phyloP scores from a whole-genome alignment of 2,113 vertebrate species.

The Potamarius usumacintae region DNA sequence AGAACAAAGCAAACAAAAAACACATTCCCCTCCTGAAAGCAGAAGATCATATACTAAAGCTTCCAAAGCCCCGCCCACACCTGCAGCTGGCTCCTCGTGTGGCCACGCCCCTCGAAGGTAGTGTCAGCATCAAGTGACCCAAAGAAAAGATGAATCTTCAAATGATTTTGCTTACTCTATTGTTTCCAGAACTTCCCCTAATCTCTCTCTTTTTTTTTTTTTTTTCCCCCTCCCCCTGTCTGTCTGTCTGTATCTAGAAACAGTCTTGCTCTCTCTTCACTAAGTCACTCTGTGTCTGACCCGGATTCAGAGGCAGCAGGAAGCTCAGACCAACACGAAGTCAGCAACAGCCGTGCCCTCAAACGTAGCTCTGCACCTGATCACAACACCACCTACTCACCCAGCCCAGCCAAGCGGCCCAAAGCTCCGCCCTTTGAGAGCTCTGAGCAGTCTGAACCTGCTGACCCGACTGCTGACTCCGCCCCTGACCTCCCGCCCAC shows the following conservation, averaged over 20 bases:
- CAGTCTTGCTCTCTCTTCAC: conserved; percentile 85
- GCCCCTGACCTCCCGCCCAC: conserved; percentile 76
- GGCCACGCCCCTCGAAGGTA: conserved; percentile 99
- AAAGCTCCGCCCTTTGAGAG: conserved; percentile 67
- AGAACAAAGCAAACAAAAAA: conserved; percentile 98
- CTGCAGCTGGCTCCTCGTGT: conserved; percentile 92
- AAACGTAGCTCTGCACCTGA: conserved; percentile 94
- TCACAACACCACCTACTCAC: conserved; percentile 85
- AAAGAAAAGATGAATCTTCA: not conserved
- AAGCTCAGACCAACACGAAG: conserved; percentile 89
- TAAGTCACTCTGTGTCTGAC: conserved; percentile 86
- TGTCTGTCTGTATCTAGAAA: conserved; percentile 75
- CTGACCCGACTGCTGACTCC: conserved; percentile 80
- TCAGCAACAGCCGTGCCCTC: conserved; percentile 78
- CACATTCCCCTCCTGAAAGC: conserved; percentile 98
- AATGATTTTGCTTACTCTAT: not conserved
- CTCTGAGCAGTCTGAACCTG: conserved; percentile 61
- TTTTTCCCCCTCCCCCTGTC: conserved; percentile 27
- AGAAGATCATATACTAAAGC: conserved; percentile 98
- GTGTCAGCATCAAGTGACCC: conserved; percentile 43
- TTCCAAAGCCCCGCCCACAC: conserved; percentile 97
- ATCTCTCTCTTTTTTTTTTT: not conserved
- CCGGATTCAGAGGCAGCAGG: conserved; percentile 83
- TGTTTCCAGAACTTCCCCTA: not conserved
- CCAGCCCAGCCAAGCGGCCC: conserved; percentile 91